Percentiles rank a stretch among this genome's conserved stretches.
These are phyloP conservation scores for Tenthredo amoena DNA, from an alignment of 2,888 invertebrate species.

Conservation along the genomic window DNA sequence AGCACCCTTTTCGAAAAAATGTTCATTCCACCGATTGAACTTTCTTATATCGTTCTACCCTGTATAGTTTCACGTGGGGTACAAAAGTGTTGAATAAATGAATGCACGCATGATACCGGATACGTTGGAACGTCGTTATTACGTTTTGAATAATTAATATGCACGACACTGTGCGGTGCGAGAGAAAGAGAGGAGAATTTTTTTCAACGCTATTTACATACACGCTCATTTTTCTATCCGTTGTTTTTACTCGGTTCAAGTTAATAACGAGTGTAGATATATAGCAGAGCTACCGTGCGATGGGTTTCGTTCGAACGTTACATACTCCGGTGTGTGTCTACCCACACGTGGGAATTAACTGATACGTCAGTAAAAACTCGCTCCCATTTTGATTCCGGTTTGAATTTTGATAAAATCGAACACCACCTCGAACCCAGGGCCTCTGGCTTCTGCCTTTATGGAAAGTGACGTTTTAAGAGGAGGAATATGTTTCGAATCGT, in stretches of 20 bases:
- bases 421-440: neutral
- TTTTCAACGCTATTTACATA: constrained; percentile 23
- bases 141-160: constrained; percentile 37
- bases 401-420: neutral
- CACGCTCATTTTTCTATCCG: constrained; percentile 35
- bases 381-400: neutral
- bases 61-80: neutral
- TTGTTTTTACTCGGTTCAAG: constrained; percentile 13
- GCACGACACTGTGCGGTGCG: constrained; percentile 11
- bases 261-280: neutral
- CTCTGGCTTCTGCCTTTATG: neutral
- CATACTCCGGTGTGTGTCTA: neutral
- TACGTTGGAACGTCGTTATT: constrained; percentile 38
- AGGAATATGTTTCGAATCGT: constrained; percentile 10
- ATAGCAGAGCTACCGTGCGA: neutral
- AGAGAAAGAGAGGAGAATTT: neutral
- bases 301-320: neutral
- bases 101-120: constrained; percentile 13
- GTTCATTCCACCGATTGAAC: neutral
- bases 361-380: neutral
- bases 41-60: neutral
- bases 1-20: too few relatives aligned
- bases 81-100: constrained; percentile 48
- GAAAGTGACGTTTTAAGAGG: neutral
- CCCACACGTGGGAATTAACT: neutral